Evolutionary conservation across 2,113 vertebrate species (phyloP), one percentile per base, ranked within the genome.

Genomic region (Ictidomys tridecemlineatus): DNA sequence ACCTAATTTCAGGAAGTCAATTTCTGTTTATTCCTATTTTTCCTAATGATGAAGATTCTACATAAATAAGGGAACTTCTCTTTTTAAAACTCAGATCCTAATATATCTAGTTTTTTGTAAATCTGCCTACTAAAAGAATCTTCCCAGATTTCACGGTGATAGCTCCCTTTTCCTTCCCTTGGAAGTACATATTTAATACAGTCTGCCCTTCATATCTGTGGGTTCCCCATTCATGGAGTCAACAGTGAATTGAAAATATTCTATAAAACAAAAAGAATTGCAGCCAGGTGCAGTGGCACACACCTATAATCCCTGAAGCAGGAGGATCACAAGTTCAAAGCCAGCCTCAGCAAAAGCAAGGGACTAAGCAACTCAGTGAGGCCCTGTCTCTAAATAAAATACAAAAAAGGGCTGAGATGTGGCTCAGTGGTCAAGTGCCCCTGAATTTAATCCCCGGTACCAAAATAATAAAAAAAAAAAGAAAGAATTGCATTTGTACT

Each of bases 11-110:
- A 95, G 53, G 77, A 93, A 76, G n/a, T 53, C 58, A 84, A 48
- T 53, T 94, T 80, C 30, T 24, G 53, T 95, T 95, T 87, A 42
- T 90, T 94, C 34, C 67, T 20, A 63, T 80, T 87, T 34, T 92
- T 98, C 61, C 45, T 58, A 80, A 9, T 73, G 30, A 92, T 84
- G 34, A 84, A 90, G 34, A 84, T 39, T 22, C 63, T 84, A 65
- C 26, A 74, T 4, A 30, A 96, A 72, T 79, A 91, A 94, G 28
- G 11, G 14, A 13, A 76, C 2, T 70, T 91, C 91, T 73, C 12
- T 93, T 93, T 95, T 53, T 14, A 53, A 94, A 87, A 26, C 85
- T 37, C 37, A 90, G 30, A 85, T 92, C 58, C 45, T 58, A 37
- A 13, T 89, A 1, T 53, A 72, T 87, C 70, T 85, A 58, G 26